Conservation (phyloP, 2,888 invertebrate species). For the Agrotis segetum region DNA sequence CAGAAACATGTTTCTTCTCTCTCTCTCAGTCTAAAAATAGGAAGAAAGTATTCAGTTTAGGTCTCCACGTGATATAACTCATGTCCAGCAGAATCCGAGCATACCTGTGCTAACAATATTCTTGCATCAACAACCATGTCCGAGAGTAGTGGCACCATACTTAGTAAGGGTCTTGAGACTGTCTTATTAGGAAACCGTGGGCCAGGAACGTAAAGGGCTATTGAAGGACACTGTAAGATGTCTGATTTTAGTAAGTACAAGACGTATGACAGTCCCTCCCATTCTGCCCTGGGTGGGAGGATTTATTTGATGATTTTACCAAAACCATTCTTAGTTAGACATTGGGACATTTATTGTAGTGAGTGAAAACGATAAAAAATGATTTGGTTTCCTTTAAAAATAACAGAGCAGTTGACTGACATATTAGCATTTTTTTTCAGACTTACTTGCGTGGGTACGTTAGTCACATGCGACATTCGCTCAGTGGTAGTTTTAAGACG, state of each 20-base stretch:
- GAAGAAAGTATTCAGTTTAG: slow-evolving; percentile 20
- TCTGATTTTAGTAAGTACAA: background rate
- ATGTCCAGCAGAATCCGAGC: slow-evolving; percentile 10
- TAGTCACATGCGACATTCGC: no score
- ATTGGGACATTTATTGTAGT: no score
- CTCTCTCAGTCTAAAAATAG: slow-evolving; percentile 9
- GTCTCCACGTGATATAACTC: slow-evolving; percentile 22
- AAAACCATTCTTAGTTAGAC: no score
- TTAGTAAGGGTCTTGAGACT: background rate
- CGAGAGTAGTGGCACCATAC: slow-evolving; percentile 28
- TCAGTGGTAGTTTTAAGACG: no score
- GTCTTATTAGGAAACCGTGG: background rate
- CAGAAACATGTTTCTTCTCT: background rate
- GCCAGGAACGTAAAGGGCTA: no score
- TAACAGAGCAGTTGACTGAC: background rate
- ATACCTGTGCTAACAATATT: slow-evolving; percentile 42
- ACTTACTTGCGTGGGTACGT: no score
- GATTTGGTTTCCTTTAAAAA: background rate
- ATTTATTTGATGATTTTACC: no score
- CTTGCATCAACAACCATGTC: slow-evolving; percentile 31
- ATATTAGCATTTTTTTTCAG: no score
- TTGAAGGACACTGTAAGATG: no score
- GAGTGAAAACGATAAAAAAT: no score
- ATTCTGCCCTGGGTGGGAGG: no score
- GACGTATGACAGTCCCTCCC: no score